These are phyloP conservation scores for Eolophus roseicapilla DNA, from an alignment of 2,113 vertebrate species.

Conservation along the genomic window DNA sequence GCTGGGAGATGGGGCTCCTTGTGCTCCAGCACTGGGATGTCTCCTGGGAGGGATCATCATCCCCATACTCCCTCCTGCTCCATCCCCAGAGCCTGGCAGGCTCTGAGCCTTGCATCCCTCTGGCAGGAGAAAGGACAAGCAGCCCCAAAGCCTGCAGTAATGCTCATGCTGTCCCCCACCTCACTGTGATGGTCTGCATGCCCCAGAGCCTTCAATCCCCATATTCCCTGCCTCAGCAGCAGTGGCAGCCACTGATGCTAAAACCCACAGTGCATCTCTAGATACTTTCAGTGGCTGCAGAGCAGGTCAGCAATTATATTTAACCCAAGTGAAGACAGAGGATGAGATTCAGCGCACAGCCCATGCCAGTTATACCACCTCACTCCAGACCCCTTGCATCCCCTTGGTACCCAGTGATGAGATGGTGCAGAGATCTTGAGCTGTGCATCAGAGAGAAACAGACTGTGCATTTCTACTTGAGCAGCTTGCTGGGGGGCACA, in stretches of 20 bases:
- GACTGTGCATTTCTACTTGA: neutral
- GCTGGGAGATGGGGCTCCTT: neutral
- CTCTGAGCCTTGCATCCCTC: neutral
- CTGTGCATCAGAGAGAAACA: neutral
- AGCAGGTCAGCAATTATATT: neutral
- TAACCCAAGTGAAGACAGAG: neutral
- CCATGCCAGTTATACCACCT: rapidly evolving
- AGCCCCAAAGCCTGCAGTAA: neutral
- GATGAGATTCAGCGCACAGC: rapidly evolving
- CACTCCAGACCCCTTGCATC: neutral
- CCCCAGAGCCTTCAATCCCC: neutral
- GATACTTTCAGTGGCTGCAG: neutral
- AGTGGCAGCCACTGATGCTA: neutral
- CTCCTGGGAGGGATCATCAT: neutral
- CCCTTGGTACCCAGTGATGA: rapidly evolving
- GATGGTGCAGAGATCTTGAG: neutral
- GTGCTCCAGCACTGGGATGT: neutral
- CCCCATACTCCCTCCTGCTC: neutral
- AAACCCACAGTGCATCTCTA: neutral
- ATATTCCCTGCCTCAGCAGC: neutral
- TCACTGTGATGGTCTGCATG: neutral
- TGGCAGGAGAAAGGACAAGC: neutral
- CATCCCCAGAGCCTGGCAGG: neutral
- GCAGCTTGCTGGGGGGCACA: neutral
- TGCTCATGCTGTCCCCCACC: neutral